Evolutionary conservation across 2,797 vertebrate genomes (phyloP).

Genomic region (Anabacerthia variegaticeps): DNA sequence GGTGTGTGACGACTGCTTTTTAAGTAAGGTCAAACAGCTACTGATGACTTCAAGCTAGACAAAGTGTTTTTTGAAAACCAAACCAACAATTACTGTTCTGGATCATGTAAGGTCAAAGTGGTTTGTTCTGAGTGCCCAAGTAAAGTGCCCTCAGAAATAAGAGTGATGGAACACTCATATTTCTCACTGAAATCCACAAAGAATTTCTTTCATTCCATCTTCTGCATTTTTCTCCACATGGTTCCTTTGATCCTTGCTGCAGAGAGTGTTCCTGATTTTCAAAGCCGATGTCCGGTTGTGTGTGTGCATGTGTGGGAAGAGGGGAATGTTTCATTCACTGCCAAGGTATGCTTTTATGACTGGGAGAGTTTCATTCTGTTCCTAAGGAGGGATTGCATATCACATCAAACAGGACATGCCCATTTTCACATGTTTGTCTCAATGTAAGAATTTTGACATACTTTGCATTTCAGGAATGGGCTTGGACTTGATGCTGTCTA

Average conservation of each 20-base stretch:
- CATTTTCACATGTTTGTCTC: neutral
- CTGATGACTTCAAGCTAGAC: neutral
- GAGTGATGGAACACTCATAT: neutral
- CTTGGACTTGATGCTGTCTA: neutral
- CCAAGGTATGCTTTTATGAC: conserved; percentile 32
- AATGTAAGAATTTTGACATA: neutral
- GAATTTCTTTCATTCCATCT: conserved; percentile 4
- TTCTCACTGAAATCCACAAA: neutral
- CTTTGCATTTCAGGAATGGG: neutral
- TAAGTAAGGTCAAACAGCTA: neutral
- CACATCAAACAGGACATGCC: neutral
- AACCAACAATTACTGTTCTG: neutral
- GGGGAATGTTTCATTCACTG: conserved; percentile 3
- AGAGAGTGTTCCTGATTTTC: neutral
- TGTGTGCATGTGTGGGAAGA: conserved; percentile 7
- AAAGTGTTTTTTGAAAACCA: neutral
- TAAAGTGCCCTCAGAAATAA: neutral
- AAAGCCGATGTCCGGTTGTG: conserved; percentile 14
- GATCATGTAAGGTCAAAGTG: neutral
- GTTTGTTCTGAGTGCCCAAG: neutral
- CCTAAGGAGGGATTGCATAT: neutral
- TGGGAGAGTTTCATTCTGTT: neutral
- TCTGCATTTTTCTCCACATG: neutral
- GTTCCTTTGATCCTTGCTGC: conserved; percentile 32
- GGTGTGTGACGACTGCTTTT: neutral